Evolutionary conservation across 1,140 invertebrate genomes (phyloP).

Genomic region (Mesaphorura yosii): DNA sequence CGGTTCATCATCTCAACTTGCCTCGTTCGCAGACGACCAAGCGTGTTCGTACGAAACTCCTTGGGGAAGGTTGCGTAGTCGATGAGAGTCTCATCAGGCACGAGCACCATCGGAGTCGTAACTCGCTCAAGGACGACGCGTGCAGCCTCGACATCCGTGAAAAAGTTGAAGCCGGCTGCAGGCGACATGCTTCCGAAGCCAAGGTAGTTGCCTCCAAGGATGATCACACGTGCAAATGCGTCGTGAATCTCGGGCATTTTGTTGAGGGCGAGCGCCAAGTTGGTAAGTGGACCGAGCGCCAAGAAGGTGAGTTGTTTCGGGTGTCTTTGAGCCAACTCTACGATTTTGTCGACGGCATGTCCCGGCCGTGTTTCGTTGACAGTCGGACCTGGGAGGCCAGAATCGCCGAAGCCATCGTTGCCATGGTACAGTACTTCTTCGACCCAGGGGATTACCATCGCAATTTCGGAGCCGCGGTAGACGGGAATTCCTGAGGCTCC

Average conservation of each 20-base stretch:
- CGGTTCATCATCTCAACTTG: conserved; percentile 43
- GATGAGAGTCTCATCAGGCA: too few relatives aligned
- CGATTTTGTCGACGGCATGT: conserved; percentile 27
- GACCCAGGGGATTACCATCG: conserved; percentile 2
- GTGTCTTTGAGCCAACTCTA: conserved; percentile 32
- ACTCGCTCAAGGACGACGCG: too few relatives aligned
- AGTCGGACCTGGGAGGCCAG: conserved; percentile 17
- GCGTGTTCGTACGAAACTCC: too few relatives aligned
- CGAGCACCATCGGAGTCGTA: too few relatives aligned
- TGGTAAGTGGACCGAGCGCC: conserved; percentile 57
- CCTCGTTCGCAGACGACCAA: conserved; percentile 37
- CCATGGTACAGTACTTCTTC: conserved; percentile 32
- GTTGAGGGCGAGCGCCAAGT: conserved; percentile 51
- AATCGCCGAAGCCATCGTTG: conserved; percentile 36
- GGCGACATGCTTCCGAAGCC: conserved; percentile 50
- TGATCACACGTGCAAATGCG: neutral
- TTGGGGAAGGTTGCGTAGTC: too few relatives aligned
- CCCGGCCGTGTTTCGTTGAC: conserved; percentile 10
- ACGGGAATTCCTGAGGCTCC: conserved; percentile 39
- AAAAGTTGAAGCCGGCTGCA: conserved; percentile 68
- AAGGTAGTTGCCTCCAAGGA: neutral
- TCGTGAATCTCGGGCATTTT: neutral
- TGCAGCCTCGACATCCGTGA: conserved; percentile 63
- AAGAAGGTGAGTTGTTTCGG: neutral
- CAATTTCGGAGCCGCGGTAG: conserved; percentile 29